phyloP scores from a whole-genome alignment of 2,888 invertebrate genomes.

The Mactromeris polynyma region DNA sequence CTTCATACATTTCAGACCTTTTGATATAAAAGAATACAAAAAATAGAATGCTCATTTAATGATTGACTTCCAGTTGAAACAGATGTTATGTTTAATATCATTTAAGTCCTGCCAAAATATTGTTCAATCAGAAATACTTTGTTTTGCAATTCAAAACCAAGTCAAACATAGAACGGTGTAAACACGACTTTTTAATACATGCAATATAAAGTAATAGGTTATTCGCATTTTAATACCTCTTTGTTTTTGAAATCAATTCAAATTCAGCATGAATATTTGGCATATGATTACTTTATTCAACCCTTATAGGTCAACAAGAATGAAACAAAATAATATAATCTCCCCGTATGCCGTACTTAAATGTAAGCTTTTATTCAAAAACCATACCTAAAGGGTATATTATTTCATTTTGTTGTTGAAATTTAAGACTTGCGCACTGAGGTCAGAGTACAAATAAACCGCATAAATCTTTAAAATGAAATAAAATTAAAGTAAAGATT shows the following conservation, averaged over 20 bases:
- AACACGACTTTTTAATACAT: not conserved
- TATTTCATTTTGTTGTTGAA: not conserved
- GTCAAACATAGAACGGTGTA: not conserved
- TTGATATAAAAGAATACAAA: no score
- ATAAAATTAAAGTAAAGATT: not conserved
- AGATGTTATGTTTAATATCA: not conserved
- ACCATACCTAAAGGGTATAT: not conserved
- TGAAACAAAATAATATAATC: not conserved
- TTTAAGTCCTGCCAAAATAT: not conserved
- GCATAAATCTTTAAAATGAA: not conserved
- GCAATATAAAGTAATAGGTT: not conserved
- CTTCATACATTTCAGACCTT: no score
- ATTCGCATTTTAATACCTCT: not conserved
- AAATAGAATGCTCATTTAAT: no score
- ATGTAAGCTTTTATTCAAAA: not conserved
- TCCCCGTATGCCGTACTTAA: not conserved
- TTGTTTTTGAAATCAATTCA: not conserved
- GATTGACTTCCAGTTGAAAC: no score
- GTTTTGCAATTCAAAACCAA: no score
- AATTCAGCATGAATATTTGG: not conserved
- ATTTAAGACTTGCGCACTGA: not conserved
- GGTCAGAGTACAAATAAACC: not conserved
- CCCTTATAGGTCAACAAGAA: not conserved
- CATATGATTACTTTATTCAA: not conserved
- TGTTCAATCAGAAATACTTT: no score